phyloP scores from a whole-genome alignment of 2,888 invertebrate species.

The Andrena chrysosceles region DNA sequence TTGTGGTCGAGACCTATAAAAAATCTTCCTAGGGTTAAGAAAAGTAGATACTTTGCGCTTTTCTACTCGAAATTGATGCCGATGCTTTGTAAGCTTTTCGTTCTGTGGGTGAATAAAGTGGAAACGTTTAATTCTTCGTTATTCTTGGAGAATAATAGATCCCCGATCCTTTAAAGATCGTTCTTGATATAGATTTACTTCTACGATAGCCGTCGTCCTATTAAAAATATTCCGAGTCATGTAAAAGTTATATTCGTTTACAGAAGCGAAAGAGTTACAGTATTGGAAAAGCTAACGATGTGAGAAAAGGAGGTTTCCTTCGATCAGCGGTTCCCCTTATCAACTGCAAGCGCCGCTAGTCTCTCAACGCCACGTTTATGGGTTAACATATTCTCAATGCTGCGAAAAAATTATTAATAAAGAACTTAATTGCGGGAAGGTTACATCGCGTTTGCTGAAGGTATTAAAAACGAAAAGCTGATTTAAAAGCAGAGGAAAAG shows the following conservation, averaged over 20 bases:
- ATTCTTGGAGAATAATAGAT: constrained; percentile 16
- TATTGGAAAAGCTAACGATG: constrained; percentile 54
- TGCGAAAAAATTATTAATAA: constrained; percentile 37
- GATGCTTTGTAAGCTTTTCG: neutral
- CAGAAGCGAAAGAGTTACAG: constrained; percentile 45
- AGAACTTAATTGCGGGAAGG: constrained; percentile 15
- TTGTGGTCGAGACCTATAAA: neutral
- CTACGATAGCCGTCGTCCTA: neutral
- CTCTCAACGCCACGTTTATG: constrained; percentile 18
- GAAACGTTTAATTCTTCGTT: neutral
- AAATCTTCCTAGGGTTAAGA: neutral
- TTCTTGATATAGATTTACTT: constrained; percentile 16
- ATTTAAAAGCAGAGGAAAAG: neutral
- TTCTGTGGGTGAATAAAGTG: neutral
- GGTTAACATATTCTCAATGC: constrained; percentile 38
- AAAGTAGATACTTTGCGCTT: neutral
- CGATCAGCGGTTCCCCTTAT: constrained; percentile 46
- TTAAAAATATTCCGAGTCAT: constrained; percentile 45
- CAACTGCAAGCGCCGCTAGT: constrained; percentile 30
- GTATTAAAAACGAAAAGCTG: neutral
- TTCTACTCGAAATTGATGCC: neutral
- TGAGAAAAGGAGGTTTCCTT: constrained; percentile 53
- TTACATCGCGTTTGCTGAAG: neutral
- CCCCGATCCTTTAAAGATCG: neutral
- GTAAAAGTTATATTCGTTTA: constrained; percentile 48